A percentile compares a stretch with the other conserved stretches of the same genome.
phyloP scores from a whole-genome alignment of 2,797 vertebrate genomes.

The Urocyon cinereoargenteus region DNA sequence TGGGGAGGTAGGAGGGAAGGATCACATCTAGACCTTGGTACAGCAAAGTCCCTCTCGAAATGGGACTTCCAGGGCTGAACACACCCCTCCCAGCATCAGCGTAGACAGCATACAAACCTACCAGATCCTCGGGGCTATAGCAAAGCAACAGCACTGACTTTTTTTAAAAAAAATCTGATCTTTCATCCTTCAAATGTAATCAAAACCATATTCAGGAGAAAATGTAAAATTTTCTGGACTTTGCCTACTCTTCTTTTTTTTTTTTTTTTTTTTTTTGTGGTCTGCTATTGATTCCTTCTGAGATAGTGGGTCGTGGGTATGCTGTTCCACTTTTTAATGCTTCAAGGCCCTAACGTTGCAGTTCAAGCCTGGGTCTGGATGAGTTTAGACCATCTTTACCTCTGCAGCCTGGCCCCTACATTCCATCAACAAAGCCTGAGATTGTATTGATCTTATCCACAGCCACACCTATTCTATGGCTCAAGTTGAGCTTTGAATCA shows the following conservation, averaged over 20 bases:
- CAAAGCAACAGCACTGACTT: background rate
- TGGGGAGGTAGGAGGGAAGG: background rate
- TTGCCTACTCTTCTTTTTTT: background rate
- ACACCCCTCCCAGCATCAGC: rapidly evolving
- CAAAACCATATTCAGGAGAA: background rate
- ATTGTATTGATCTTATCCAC: background rate
- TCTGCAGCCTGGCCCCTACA: background rate
- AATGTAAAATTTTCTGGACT: background rate
- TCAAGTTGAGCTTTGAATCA: background rate
- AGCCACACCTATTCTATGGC: background rate
- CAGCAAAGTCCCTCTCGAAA: background rate
- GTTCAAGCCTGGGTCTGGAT: background rate
- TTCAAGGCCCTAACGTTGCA: background rate
- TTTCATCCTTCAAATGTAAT: background rate
- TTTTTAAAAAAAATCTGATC: background rate
- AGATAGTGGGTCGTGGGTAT: background rate
- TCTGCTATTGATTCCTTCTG: background rate
- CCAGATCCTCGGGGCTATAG: background rate
- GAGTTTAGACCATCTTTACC: background rate
- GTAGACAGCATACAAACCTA: background rate
- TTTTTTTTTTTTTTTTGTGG: background rate
- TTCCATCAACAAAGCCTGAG: background rate
- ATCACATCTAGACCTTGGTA: background rate
- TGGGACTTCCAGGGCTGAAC: background rate
- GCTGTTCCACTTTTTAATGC: background rate